phyloP scores from a whole-genome alignment of 1,140 invertebrate species.

The Leguminivora glycinivorella region DNA sequence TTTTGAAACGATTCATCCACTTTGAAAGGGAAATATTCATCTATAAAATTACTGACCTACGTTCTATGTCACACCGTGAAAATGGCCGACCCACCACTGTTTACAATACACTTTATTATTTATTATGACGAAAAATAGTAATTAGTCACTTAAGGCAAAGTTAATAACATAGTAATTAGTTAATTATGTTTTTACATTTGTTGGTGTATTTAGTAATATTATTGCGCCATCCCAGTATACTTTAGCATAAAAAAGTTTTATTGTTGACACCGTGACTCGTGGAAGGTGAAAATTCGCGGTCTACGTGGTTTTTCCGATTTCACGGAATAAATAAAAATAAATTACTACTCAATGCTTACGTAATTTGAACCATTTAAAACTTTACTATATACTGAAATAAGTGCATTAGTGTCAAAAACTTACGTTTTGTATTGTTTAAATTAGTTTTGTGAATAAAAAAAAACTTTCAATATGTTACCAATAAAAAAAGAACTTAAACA shows the following conservation, averaged over 20 bases:
- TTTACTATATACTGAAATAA: not conserved
- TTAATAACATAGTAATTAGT: conserved; percentile 48
- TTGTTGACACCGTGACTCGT: conserved; percentile 28
- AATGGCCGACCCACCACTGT: conserved; percentile 79
- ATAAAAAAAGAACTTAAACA: conserved; percentile 57
- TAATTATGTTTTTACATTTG: conserved; percentile 48
- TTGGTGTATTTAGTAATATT: conserved; percentile 31
- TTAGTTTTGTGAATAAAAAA: conserved; percentile 23
- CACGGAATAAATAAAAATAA: conserved; percentile 27
- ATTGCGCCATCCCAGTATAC: not conserved
- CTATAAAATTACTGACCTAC: conserved; percentile 73
- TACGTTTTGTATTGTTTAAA: not conserved
- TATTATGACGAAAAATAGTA: conserved; percentile 39
- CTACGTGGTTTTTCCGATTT: conserved; percentile 40
- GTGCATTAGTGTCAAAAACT: not conserved
- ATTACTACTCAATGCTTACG: conserved; percentile 30
- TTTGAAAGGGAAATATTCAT: conserved; percentile 54
- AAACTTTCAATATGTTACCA: conserved; percentile 51
- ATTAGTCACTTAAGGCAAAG: conserved; percentile 40
- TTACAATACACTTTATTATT: conserved; percentile 69
- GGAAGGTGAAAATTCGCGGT: conserved; percentile 52
- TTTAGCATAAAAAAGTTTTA: conserved; percentile 33
- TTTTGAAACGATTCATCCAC: conserved; percentile 55
- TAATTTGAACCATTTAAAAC: conserved; percentile 26
- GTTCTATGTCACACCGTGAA: conserved; percentile 74